Conservation (phyloP, 2,113 vertebrate species). For the Elanoides forficatus region DNA sequence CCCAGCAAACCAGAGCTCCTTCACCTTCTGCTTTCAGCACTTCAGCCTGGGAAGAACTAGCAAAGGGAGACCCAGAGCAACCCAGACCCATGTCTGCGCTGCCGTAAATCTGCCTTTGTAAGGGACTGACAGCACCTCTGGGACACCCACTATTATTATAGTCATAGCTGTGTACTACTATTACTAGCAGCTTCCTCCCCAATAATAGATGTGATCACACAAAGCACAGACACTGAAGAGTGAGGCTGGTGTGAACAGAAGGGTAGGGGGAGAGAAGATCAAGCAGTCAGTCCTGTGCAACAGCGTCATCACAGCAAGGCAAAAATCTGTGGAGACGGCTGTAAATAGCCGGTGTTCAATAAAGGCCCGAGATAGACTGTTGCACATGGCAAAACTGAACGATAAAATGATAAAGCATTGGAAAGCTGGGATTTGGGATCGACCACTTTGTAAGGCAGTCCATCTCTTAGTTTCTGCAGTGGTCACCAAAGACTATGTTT, state of each 20-base stretch:
- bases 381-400: not conserved
- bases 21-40: not conserved
- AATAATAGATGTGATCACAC: not conserved
- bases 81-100: not conserved
- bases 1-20: not conserved
- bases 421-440: not conserved
- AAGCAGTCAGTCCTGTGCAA: not conserved
- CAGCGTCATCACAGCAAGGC: not conserved
- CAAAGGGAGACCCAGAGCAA: not conserved
- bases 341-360: not conserved
- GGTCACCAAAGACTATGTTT: not conserved
- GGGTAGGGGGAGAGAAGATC: not conserved
- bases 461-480: not conserved
- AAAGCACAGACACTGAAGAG: not conserved
- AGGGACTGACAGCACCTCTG: not conserved
- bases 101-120: not conserved
- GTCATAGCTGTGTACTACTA: not conserved
- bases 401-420: not conserved
- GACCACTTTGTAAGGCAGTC: not conserved
- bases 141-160: not conserved
- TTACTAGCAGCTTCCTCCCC: not conserved
- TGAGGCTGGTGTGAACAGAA: not conserved
- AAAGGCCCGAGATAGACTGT: not conserved
- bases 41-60: not conserved
- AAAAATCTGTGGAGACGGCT: not conserved